Conservation (phyloP, 2,797 vertebrate genomes). For the Muscicapa comitata region DNA sequence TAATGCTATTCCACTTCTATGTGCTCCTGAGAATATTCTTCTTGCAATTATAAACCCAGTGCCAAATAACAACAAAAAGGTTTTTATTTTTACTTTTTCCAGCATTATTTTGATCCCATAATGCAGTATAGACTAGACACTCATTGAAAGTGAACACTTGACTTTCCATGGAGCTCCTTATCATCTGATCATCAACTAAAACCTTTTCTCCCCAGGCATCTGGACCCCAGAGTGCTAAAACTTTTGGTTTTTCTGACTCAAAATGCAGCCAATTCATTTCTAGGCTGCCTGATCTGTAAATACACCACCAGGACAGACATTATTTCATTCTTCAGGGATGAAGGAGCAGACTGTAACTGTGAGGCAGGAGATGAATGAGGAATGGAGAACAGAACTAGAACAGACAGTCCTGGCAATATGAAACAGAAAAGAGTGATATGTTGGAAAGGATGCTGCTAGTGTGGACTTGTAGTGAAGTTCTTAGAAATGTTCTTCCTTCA, state of each 20-base stretch:
- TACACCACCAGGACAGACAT: background rate
- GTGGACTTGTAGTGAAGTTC: background rate
- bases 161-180: background rate
- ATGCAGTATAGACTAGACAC: background rate
- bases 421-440: background rate
- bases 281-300: background rate
- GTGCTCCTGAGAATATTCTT: background rate
- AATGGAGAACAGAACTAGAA: background rate
- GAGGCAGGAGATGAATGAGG: background rate
- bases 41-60: background rate
- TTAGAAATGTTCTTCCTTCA: background rate
- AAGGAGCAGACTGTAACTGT: background rate
- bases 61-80: background rate
- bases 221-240: background rate
- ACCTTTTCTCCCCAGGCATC: background rate
- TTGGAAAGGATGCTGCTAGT: background rate
- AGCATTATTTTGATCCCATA: background rate
- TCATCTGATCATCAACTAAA: background rate
- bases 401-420: background rate
- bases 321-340: background rate
- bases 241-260: background rate
- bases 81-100: background rate
- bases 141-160: background rate
- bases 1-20: background rate
- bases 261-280: background rate